phyloP scores from a whole-genome alignment of 2,113 vertebrate genomes.

The Felis catus region F.catus_Fca126_mat1.0 CM031416.1:47715001-47715500 shows the following conservation, averaged over 20 bases:
- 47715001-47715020: background rate
- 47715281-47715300: background rate
- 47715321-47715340: background rate
- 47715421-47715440: background rate
- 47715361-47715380: background rate
- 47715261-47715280: background rate
- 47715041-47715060: background rate
- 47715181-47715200: background rate
- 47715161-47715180: background rate
- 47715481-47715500: background rate
- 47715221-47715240: constrained; percentile 16
- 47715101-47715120: background rate
- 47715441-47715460: background rate
- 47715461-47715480: background rate
- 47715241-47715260: background rate
- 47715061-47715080: background rate
- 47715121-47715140: background rate
- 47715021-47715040: background rate
- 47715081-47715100: background rate
- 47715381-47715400: background rate
- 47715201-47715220: background rate
- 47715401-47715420: background rate
- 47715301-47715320: background rate
- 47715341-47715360: background rate
- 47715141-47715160: background rate